Evolutionary conservation across 1,140 invertebrate genomes (phyloP), one percentile per base, ranked within the genome.

Genomic region (Microplitis mediator): DNA sequence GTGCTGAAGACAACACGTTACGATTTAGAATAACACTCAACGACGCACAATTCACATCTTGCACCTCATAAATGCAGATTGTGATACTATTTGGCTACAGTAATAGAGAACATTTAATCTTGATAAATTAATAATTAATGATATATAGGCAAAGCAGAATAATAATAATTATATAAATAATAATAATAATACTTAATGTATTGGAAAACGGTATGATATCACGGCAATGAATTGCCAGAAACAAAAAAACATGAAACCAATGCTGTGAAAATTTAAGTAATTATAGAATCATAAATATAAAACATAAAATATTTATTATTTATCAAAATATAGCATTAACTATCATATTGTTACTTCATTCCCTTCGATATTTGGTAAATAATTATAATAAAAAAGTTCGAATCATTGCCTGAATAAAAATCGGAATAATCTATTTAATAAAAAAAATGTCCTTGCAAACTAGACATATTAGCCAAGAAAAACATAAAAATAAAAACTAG

Each of bases 1-100:
- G 69, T 61, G 65, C 51, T 2, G 23, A 56, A 45, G 11, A 31
- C 8, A 34, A 54, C 56, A 68, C 54, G 69, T 66, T 71, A 35
- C 70, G 35, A 68, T 75, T 75, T 69, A 72, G 71, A 72, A 81
- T 81, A 81, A 81, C 81, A 84, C 82, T 84, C 79, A 85, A 86
- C 75, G 80, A 87, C 85, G 86, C 84, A 86, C 85, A 87, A 85
- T 81, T 87, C 83, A 83, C 84, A 86, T 81, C 82, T 45, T 74
- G 84, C 84, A 87, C 83, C 80, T 82, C 78, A 79, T 85, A 83
- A 86, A 85, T 81, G 82, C 84, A 85, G 82, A 82, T 62, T 86
- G 86, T 87, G 86, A 74, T 69, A 75, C 65, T 74, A 76, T 69
- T 64, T 54, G 62, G 31, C 62, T 74, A 77, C 79, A 73, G 56